phyloP scores from a whole-genome alignment of 2,888 invertebrate genomes.

The Buathra laborator region DNA sequence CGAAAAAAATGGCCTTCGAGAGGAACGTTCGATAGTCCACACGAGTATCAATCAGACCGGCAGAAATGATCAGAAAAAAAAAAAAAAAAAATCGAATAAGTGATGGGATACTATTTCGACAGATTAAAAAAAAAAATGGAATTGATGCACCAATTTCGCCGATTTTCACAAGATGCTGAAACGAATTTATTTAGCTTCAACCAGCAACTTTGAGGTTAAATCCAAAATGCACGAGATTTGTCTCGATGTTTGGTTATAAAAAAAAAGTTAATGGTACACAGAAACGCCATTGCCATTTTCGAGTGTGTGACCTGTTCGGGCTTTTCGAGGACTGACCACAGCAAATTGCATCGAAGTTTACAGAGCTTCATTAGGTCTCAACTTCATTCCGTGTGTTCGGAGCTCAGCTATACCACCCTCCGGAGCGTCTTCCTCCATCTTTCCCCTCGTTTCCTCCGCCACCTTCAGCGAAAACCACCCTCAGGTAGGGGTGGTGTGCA shows the following conservation, averaged over 20 bases:
- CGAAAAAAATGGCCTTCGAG: constrained; percentile 5
- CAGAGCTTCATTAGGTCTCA: constrained; percentile 26
- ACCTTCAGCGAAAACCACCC: constrained; percentile 42
- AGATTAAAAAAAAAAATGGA: not conserved
- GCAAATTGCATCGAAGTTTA: constrained; percentile 44
- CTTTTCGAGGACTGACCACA: not conserved
- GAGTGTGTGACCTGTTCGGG: not conserved
- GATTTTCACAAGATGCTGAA: not conserved
- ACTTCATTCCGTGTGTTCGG: constrained; percentile 25
- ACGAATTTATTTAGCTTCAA: not conserved
- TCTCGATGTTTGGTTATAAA: no score
- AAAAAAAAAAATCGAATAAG: not conserved
- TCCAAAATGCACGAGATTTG: no score
- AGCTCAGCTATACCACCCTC: constrained; percentile 7
- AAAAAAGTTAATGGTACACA: no score
- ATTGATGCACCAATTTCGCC: not conserved
- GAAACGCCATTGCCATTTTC: not conserved
- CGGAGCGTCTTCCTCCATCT: constrained; percentile 33
- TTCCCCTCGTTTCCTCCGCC: constrained; percentile 13
- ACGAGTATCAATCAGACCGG: not conserved
- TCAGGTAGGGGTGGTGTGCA: constrained; percentile 54
- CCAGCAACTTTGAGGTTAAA: no score
- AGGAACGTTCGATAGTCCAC: not conserved
- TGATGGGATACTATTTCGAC: not conserved
- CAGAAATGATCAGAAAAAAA: not conserved